Conservation (phyloP, 1,140 invertebrate species). For the Oppia nitens region DNA sequence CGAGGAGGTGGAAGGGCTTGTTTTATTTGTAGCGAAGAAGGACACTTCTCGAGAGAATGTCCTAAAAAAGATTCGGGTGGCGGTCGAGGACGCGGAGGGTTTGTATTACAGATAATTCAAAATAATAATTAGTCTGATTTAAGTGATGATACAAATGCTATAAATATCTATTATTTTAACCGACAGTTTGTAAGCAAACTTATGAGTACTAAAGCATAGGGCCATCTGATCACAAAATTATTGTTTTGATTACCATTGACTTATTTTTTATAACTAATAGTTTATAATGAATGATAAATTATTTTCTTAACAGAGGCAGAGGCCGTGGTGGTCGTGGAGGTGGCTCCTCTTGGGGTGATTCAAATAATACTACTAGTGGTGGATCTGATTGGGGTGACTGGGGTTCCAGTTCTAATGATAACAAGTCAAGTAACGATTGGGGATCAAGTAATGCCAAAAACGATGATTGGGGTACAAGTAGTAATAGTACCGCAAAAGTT, state of each 20-base stretch:
- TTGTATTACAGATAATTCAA: not conserved
- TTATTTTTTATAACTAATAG: not conserved
- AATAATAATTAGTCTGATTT: not conserved
- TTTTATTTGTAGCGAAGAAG: slow-evolving; percentile 20
- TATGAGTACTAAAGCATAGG: not conserved
- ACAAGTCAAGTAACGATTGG: not conserved
- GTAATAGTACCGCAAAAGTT: not conserved
- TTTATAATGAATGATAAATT: too few relatives aligned
- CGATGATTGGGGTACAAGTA: not conserved
- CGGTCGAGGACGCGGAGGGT: not conserved
- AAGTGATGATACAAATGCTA: not conserved
- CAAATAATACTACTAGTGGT: not conserved
- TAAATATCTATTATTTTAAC: not conserved
- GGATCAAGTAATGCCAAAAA: not conserved
- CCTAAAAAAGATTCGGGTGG: slow-evolving; percentile 26
- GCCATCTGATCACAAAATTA: not conserved
- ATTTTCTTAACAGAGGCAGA: not conserved
- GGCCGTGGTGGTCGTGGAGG: not conserved
- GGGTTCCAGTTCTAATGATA: not conserved
- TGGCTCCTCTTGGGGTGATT: not conserved
- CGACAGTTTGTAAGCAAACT: not conserved
- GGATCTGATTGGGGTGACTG: not conserved
- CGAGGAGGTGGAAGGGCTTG: slow-evolving; percentile 19
- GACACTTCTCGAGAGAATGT: slow-evolving; percentile 22
- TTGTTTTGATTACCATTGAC: not conserved